Evolutionary conservation across 2,888 invertebrate genomes (phyloP).

Genomic region (Trichopria drosophilae): DNA sequence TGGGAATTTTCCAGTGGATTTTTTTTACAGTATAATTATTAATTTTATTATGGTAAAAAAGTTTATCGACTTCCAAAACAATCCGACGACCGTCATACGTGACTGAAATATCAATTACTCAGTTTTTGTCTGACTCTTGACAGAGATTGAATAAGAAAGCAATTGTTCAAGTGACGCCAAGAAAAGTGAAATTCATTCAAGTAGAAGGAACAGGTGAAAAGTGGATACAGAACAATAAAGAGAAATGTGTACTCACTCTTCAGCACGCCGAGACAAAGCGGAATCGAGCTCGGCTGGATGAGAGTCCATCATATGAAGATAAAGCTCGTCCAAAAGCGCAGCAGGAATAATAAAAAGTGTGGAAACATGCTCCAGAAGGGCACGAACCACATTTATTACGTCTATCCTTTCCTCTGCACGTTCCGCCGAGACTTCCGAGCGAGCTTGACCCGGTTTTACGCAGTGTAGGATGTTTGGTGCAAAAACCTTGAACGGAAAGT

Average conservation of each 20-base stretch:
- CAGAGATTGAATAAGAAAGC: no score
- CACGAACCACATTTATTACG: slow-evolving; percentile 86
- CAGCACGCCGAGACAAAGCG: slow-evolving; percentile 51
- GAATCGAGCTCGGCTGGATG: slow-evolving; percentile 80
- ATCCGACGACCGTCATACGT: no score
- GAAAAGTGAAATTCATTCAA: no score
- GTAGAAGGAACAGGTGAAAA: neutral
- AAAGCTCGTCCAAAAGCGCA: slow-evolving; percentile 83
- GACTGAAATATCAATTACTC: no score
- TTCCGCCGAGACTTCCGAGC: slow-evolving; percentile 64
- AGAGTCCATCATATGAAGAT: slow-evolving; percentile 81
- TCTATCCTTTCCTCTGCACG: slow-evolving; percentile 81
- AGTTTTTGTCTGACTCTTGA: no score
- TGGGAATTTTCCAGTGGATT: no score
- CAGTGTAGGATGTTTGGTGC: slow-evolving; percentile 91
- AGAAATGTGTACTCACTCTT: slow-evolving; percentile 55
- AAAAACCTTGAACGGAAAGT: slow-evolving; percentile 64
- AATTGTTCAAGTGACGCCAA: no score
- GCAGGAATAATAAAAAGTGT: slow-evolving; percentile 77
- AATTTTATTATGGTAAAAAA: no score
- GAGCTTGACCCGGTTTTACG: slow-evolving; percentile 65
- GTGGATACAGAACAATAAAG: neutral
- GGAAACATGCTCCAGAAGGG: slow-evolving; percentile 73
- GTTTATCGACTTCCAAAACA: no score
- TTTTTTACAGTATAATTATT: no score